Conservation (phyloP, 2,888 invertebrate species). For the Catocala sponsa region DNA sequence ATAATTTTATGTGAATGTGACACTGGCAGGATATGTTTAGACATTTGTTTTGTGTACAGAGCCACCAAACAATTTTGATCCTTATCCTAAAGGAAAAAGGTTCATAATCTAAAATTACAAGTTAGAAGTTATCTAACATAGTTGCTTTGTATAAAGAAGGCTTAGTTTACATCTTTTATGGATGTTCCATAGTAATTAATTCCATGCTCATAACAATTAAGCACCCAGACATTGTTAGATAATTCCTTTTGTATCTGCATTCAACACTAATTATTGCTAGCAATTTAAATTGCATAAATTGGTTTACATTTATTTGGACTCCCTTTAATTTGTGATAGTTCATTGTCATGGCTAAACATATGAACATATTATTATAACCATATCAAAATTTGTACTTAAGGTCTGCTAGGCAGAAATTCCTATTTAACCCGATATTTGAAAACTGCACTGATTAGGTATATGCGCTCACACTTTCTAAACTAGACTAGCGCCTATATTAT, state of each 20-base stretch:
- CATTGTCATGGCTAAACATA: too few species aligned
- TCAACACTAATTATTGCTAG: constrained; percentile 22
- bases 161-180: constrained; percentile 28
- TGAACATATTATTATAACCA: too few species aligned
- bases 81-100: constrained; percentile 25
- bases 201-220: constrained; percentile 59
- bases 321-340: background rate
- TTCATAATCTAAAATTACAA: constrained; percentile 24
- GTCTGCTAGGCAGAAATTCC: too few species aligned
- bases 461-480: too few species aligned
- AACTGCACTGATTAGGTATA: too few species aligned
- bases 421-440: too few species aligned
- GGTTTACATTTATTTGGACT: constrained; percentile 2
- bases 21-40: constrained; percentile 57
- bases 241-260: constrained; percentile 63
- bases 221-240: constrained; percentile 67
- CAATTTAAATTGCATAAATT: constrained; percentile 29
- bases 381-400: too few species aligned
- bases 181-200: constrained; percentile 37
- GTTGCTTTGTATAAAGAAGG: constrained; percentile 32
- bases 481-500: too few species aligned
- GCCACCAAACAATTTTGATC: constrained; percentile 21
- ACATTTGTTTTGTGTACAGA: constrained; percentile 54
- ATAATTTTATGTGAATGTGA: constrained; percentile 70
- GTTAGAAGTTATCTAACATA: constrained; percentile 20